Base-by-base conservation (phyloP, 2,797 vertebrate species). In the Rhinatrema bivittatum region DNA sequence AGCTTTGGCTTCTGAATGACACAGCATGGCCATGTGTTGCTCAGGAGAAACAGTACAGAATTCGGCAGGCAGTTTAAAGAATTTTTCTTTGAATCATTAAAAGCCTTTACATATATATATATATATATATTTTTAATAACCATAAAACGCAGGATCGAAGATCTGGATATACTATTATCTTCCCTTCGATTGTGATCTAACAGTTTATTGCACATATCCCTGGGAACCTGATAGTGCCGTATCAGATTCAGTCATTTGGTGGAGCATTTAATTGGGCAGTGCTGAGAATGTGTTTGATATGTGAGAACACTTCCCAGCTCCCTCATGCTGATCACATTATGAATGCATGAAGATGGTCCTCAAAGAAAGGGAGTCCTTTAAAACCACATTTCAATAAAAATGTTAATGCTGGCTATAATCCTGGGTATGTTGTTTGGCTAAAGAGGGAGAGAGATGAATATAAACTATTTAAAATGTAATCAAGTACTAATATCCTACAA, bases 361-460 rank as follows among this genome's bases (percentile, higher is more conserved):
- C 5, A 16, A 16, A 12, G n/a, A n/a, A n/a, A n/a, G n/a, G n/a
- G n/a, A n/a, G n/a, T n/a, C n/a, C n/a, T n/a, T n/a, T n/a, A n/a
- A n/a, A n/a, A n/a, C n/a, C n/a, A n/a, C n/a, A n/a, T 22, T 7
- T 14, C 11, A 20, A 10, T 24, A 21, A 10, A 24, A 23, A n/a
- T n/a, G 5, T n/a, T n/a, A n/a, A n/a, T n/a, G n/a, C n/a, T n/a
- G n/a, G n/a, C n/a, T n/a, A n/a, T n/a, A n/a, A n/a, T n/a, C n/a
- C n/a, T n/a, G n/a, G n/a, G n/a, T n/a, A n/a, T n/a, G n/a, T n/a
- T n/a, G n/a, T n/a, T n/a, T n/a, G n/a, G n/a, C n/a, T n/a, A n/a
- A n/a, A n/a, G n/a, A n/a, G n/a, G n/a, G n/a, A n/a, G 53, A 10
- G 4, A 50, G 57, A 58, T 32, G 43, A 65, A 68, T 55, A 71